phyloP scores from a whole-genome alignment of 2,113 vertebrate genomes.

The Lutjanus erythropterus region DNA sequence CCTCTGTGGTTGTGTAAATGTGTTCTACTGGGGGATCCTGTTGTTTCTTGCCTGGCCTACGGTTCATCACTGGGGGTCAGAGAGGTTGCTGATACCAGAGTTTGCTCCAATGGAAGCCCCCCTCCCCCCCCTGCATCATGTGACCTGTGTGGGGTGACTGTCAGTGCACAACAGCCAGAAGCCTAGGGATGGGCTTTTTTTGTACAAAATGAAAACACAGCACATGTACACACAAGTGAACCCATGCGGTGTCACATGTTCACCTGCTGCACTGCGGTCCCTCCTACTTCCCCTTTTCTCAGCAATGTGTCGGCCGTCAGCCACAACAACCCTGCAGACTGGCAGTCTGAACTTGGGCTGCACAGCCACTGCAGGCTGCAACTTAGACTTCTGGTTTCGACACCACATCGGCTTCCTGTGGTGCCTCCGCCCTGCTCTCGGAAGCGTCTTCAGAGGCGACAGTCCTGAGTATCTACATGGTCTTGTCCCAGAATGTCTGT shows the following conservation, averaged over 20 bases:
- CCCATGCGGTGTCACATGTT: constrained; percentile 45
- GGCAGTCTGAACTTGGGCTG: constrained; percentile 32
- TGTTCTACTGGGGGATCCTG: constrained; percentile 27
- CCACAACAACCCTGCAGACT: constrained; percentile 60
- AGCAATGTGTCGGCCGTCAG: constrained; percentile 33
- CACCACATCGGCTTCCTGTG: constrained; percentile 63
- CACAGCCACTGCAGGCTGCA: constrained; percentile 34
- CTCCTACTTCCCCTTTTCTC: constrained; percentile 61
- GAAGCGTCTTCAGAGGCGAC: constrained; percentile 24
- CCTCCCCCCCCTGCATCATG: constrained; percentile 36
- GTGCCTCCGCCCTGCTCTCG: constrained; percentile 52
- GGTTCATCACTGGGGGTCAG: constrained; percentile 69
- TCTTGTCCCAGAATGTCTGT: neutral
- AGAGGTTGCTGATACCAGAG: constrained; percentile 75
- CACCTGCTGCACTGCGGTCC: constrained; percentile 26
- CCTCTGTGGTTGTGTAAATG: constrained; percentile 37
- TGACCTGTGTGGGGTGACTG: constrained; percentile 73
- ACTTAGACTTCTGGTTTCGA: constrained; percentile 64
- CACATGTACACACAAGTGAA: constrained; percentile 31
- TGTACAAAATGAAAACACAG: constrained; percentile 57
- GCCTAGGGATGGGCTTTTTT: constrained; percentile 33
- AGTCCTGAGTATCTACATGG: neutral
- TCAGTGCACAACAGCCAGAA: constrained; percentile 59
- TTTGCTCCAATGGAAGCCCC: constrained; percentile 50
- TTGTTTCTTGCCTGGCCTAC: constrained; percentile 49